A percentile compares a stretch with the other conserved stretches of the same genome.
Conservation (phyloP, 2,888 invertebrate species). For the Sthenelais limicola region DNA sequence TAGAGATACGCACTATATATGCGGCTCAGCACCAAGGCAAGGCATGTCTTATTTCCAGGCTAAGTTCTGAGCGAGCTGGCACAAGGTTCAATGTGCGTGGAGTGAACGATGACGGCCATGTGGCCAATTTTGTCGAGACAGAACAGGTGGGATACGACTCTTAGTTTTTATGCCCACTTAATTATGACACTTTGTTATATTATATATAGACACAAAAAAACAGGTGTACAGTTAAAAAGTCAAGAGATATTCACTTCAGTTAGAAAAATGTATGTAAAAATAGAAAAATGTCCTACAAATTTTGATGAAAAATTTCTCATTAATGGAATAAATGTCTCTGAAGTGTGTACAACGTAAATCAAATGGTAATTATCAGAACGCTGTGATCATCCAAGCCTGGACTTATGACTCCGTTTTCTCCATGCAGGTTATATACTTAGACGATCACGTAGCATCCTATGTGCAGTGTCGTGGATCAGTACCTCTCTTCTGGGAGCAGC, state of each 20-base stretch:
- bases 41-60: conserved; percentile 94
- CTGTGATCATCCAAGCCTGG: too few species aligned
- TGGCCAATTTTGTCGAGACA: conserved; percentile 99
- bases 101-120: conserved; percentile 99
- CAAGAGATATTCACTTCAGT: neutral
- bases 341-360: too few species aligned
- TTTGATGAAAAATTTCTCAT: too few species aligned
- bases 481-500: conserved; percentile 99
- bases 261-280: conserved; percentile 15
- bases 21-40: conserved; percentile 92
- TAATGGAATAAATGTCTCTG: too few species aligned
- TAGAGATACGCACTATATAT: conserved; percentile 97
- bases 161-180: conserved; percentile 4
- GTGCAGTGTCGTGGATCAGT: conserved; percentile 94
- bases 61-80: conserved; percentile 98
- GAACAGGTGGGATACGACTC: conserved; percentile 89
- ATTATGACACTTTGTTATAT: neutral
- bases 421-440: conserved; percentile 81
- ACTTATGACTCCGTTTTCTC: too few species aligned
- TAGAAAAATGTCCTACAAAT: too few species aligned
- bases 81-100: conserved; percentile 98
- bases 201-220: conserved; percentile 6
- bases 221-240: neutral
- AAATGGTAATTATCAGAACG: too few species aligned
- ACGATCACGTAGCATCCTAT: conserved; percentile 82